A percentile compares a stretch with the other conserved stretches of the same genome.
These are phyloP conservation scores for Volucella inanis DNA, from an alignment of 2,888 invertebrate genomes.

Conservation along the genomic window DNA sequence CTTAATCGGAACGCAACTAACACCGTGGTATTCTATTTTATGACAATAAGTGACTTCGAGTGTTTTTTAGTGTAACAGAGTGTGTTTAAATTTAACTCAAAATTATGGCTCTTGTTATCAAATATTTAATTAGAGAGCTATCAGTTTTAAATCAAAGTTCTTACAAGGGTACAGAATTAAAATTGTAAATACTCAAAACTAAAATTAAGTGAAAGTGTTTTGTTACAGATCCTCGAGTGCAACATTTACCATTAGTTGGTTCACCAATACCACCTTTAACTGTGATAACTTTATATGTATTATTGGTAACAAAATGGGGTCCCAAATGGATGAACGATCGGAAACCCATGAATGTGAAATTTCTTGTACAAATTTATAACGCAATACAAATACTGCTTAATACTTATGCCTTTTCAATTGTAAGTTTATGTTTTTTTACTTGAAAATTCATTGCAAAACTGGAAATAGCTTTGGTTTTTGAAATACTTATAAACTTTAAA, in stretches of 20 bases:
- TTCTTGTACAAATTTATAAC: constrained; percentile 87
- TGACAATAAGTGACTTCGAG: neutral
- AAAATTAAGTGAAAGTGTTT: neutral
- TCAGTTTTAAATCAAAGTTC: neutral
- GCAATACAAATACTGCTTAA: constrained; percentile 84
- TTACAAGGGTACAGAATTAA: constrained; percentile 20
- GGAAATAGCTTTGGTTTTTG: too few relatives aligned
- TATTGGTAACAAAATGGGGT: constrained; percentile 88
- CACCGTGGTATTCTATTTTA: neutral
- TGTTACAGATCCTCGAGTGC: constrained; percentile 83
- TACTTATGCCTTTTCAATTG: constrained; percentile 62
- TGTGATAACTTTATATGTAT: constrained; percentile 86
- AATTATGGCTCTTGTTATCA: constrained; percentile 40
- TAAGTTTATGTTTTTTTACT: constrained; percentile 65
- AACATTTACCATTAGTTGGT: constrained; percentile 87
- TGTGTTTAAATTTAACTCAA: neutral
- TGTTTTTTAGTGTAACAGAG: neutral
- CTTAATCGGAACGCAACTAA: constrained; percentile 11
- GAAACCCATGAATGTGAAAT: constrained; percentile 86
- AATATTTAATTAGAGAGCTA: neutral
- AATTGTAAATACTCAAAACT: neutral
- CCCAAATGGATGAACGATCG: constrained; percentile 88
- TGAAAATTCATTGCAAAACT: neutral
- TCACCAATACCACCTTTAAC: constrained; percentile 86
- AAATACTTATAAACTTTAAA: too few relatives aligned